Evolutionary conservation across 2,113 vertebrate genomes (phyloP), one percentile per base, ranked within the genome.

Genomic region (Amazona vittata): DNA sequence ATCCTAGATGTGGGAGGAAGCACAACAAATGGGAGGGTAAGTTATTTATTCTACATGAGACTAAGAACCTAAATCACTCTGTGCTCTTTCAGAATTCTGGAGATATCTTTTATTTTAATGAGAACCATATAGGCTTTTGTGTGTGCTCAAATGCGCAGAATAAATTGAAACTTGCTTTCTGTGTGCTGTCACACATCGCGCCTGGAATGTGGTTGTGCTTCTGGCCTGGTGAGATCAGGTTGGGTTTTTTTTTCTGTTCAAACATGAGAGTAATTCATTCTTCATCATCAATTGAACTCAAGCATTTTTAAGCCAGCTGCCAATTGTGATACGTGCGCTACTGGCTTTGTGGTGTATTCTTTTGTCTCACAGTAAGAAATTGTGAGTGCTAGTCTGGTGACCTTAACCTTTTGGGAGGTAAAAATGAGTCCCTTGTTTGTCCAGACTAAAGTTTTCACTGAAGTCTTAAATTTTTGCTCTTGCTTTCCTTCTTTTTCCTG

Each of bases 81-180:
- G 14, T 73, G 63, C 62, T 94, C 73, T 90, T 97, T 88, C 77
- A 94, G 77, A 90, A 90, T 55, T 75, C 82, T 89, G 67, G 59
- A 83, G 67, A 71, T 97, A 93, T 85, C 83, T 95, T 95, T 91
- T 89, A 83, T 92, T 95, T 94, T 89, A 96, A 89, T 84, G 87
- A 92, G 92, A 97, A 79, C 62, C 53, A 80, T 91, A 90, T 93
- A 96, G 84, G 91, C 96, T 94, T 97, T 94, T 97, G 95, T 97
- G 93, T 85, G 67, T 93, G 93, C 69, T 93, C 94, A 95, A 92
- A 97, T 89, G 83, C 1, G 83, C 94, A 95, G 93, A 96, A 93
- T 96, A 90, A 96, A 96, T 96, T 96, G 94, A 89, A 95, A 94
- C 92, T 94, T 0, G 20, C 85, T 93, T 97, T 96, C 91, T 96